These are phyloP conservation scores for Amphiprion clarkii DNA, from an alignment of 2,797 vertebrate species.

Conservation along the genomic window DNA sequence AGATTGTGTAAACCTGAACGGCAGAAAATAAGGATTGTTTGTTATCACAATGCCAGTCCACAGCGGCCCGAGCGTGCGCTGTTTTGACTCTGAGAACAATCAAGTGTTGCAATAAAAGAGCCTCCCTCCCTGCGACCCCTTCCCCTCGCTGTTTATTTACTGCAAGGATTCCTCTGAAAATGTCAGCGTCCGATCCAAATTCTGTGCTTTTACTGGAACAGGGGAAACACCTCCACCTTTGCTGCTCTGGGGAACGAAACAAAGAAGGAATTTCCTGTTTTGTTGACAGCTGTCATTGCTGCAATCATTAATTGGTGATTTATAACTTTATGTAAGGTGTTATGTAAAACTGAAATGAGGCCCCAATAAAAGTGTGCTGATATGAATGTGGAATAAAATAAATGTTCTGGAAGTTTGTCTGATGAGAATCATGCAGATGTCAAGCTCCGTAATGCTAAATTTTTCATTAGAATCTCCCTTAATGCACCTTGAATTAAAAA, in stretches of 20 bases:
- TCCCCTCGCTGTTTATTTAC: slow-evolving; percentile 67
- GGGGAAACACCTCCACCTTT: slow-evolving; percentile 30
- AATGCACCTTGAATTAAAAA: too few species aligned
- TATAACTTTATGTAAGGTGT: not conserved
- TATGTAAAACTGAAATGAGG: slow-evolving; percentile 2
- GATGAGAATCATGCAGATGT: too few species aligned
- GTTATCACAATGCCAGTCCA: slow-evolving; percentile 77
- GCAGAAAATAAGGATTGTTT: slow-evolving; percentile 77
- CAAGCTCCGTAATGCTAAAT: too few species aligned
- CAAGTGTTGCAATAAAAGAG: slow-evolving; percentile 71
- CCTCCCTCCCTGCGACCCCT: slow-evolving; percentile 34
- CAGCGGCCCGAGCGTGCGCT: slow-evolving; percentile 66
- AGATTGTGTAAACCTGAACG: slow-evolving; percentile 64
- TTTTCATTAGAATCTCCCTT: too few species aligned
- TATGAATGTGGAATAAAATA: too few species aligned
- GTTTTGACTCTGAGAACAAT: slow-evolving; percentile 84
- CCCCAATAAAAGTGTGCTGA: too few species aligned
- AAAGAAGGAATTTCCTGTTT: not conserved
- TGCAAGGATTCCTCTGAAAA: slow-evolving; percentile 54
- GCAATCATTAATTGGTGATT: slow-evolving; percentile 21
- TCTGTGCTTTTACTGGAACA: slow-evolving; percentile 35
- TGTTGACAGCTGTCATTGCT: slow-evolving; percentile 16
- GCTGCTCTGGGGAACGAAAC: not conserved
- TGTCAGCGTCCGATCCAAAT: slow-evolving; percentile 31
- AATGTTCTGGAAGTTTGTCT: too few species aligned